A percentile compares a stretch with the other conserved stretches of the same genome.
These are phyloP conservation scores for Cephonodes hylas DNA, from an alignment of 2,888 invertebrate genomes.

Conservation along the genomic window DNA sequence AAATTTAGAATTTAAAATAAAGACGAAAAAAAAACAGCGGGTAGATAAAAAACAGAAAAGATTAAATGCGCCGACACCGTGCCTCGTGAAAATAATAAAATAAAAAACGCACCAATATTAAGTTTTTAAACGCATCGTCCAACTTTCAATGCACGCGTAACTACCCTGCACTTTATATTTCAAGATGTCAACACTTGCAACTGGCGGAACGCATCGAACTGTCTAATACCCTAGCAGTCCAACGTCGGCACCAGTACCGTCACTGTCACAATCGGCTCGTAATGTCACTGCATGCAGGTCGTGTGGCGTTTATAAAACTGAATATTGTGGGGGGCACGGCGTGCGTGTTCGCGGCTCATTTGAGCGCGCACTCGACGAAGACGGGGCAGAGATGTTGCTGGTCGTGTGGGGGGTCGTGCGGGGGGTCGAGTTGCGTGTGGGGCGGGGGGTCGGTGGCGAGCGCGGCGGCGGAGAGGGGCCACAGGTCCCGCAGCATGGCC, in stretches of 20 bases:
- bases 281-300: too few relatives aligned
- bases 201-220: too few relatives aligned
- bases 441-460: constrained; percentile 40
- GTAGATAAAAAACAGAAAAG: background rate
- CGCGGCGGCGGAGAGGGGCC: constrained; percentile 82
- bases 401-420: background rate
- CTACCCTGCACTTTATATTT: too few relatives aligned
- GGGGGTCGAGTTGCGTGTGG: constrained; percentile 20
- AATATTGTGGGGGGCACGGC: background rate
- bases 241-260: too few relatives aligned
- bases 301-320: background rate
- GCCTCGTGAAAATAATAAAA: background rate
- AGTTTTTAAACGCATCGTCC: too few relatives aligned
- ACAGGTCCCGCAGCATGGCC: constrained; percentile 80
- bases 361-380: constrained; percentile 76
- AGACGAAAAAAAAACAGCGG: background rate
- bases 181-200: too few relatives aligned
- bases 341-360: constrained; percentile 47
- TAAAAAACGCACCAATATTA: background rate
- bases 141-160: too few relatives aligned
- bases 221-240: too few relatives aligned
- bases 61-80: background rate
- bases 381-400: constrained; percentile 37
- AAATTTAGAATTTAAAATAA: background rate
- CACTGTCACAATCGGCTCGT: background rate